These are phyloP conservation scores for Melierax canorus DNA, from an alignment of 2,113 vertebrate species.

Conservation along the genomic window DNA sequence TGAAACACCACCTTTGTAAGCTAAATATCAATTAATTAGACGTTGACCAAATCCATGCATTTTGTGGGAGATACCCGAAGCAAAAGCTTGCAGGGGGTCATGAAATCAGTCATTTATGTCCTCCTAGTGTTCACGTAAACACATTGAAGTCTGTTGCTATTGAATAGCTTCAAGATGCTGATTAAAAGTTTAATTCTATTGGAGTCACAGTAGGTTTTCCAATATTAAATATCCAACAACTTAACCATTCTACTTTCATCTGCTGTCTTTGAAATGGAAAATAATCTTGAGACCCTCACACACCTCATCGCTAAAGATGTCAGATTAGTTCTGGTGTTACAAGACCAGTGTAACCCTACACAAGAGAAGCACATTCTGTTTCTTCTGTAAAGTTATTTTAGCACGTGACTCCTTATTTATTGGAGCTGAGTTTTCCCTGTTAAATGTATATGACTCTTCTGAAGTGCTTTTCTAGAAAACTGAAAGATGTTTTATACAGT, in stretches of 20 bases:
- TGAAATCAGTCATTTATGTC: background rate
- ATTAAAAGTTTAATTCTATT: background rate
- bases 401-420: background rate
- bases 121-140: background rate
- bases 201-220: background rate
- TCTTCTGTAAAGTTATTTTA: background rate
- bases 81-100: background rate
- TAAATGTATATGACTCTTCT: background rate
- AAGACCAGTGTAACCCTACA: background rate
- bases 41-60: background rate
- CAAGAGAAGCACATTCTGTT: background rate
- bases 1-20: background rate
- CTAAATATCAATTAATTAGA: background rate
- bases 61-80: background rate
- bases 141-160: background rate
- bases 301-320: background rate
- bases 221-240: background rate
- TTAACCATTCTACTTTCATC: background rate
- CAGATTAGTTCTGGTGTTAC: background rate
- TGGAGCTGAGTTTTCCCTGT: background rate
- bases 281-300: background rate
- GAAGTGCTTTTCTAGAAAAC: background rate
- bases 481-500: background rate
- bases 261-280: background rate
- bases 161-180: background rate